These are phyloP conservation scores for Spialia ferax DNA, from an alignment of 2,888 invertebrate genomes.

Conservation along the genomic window DNA sequence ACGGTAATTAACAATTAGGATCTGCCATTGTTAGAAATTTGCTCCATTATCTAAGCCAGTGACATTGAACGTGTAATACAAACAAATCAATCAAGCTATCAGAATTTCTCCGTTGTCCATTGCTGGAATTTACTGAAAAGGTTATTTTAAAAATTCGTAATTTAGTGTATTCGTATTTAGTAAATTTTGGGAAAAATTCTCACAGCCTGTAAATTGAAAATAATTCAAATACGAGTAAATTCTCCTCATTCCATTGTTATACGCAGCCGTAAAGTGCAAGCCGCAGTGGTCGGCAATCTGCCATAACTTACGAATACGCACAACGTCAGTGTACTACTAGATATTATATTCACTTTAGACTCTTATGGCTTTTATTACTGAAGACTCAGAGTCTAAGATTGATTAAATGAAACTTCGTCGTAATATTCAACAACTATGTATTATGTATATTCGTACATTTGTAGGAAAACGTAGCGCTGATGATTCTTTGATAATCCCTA, in stretches of 20 bases:
- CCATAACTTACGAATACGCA: conserved; percentile 8
- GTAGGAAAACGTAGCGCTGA: conserved; percentile 59
- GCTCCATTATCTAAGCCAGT: background rate
- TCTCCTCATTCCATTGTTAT: background rate
- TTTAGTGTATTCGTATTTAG: too few species aligned
- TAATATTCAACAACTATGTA: conserved; percentile 38
- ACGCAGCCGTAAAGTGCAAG: background rate
- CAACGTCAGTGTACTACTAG: background rate
- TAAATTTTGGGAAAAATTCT: too few species aligned
- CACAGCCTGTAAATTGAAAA: background rate
- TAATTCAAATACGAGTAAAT: background rate
- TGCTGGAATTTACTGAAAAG: background rate
- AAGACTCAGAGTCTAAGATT: conserved; percentile 19
- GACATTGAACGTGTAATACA: background rate
- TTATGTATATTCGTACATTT: conserved; percentile 45
- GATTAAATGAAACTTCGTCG: conserved; percentile 17
- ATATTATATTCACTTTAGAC: background rate
- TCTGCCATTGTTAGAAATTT: background rate
- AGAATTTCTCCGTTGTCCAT: background rate
- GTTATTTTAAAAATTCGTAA: background rate
- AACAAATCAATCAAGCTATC: background rate
- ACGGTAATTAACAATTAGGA: background rate
- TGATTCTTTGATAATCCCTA: conserved; percentile 65
- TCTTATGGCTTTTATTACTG: background rate
- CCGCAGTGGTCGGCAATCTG: conserved; percentile 8